Percentiles rank a stretch among this genome's conserved stretches.
phyloP scores from a whole-genome alignment of 2,113 vertebrate species.

The Chitala chitala region DNA sequence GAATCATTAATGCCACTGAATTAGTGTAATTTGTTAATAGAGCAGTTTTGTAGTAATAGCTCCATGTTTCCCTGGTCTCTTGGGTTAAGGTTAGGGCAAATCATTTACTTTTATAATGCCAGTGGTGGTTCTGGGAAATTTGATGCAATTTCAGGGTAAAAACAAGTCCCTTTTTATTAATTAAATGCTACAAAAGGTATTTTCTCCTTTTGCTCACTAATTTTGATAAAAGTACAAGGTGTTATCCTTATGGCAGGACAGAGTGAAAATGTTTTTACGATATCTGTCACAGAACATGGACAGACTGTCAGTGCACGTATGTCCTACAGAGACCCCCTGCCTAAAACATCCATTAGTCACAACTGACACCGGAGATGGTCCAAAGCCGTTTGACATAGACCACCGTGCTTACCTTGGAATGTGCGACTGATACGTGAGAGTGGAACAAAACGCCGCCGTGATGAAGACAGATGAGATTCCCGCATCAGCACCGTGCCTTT shows the following conservation, averaged over 20 bases:
- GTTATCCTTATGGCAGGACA: background rate
- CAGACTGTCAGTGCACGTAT: background rate
- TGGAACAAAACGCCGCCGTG: constrained; percentile 17
- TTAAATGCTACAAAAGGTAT: background rate
- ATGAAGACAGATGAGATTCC: constrained; percentile 29
- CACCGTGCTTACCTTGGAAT: background rate
- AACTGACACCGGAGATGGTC: constrained; percentile 16
- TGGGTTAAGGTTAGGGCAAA: constrained; percentile 30
- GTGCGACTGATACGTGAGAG: constrained; percentile 25
- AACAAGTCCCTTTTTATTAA: too few species aligned
- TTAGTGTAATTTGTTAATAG: constrained; percentile 42
- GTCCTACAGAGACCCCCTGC: background rate
- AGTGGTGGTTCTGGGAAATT: constrained; percentile 30
- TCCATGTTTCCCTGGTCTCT: constrained; percentile 37
- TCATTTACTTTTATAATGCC: constrained; percentile 40
- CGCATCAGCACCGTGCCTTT: constrained; percentile 27
- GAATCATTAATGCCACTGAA: constrained; percentile 45
- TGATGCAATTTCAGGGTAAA: constrained; percentile 21
- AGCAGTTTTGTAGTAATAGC: constrained; percentile 35
- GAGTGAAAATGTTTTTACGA: background rate
- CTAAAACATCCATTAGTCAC: constrained; percentile 21
- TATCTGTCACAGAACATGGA: background rate
- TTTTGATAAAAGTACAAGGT: background rate
- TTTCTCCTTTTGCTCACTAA: too few species aligned
- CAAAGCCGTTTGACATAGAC: background rate